These are phyloP conservation scores for Paramormyrops kingsleyae DNA, from an alignment of 2,113 vertebrate genomes.

Conservation along the genomic window DNA sequence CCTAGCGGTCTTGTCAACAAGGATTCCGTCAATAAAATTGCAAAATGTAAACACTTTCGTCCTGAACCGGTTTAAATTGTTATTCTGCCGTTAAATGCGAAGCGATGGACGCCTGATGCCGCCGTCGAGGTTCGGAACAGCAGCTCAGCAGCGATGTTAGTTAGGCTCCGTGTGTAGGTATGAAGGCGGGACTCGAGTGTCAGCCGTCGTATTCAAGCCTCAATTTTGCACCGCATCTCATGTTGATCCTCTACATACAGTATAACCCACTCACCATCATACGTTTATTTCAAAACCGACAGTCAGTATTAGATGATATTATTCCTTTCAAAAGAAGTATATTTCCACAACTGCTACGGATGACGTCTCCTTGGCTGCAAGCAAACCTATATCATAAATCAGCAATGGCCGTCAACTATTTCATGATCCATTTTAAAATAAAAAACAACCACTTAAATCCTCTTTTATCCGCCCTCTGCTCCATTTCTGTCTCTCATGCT, in stretches of 20 bases:
- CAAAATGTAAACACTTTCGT: constrained; percentile 10
- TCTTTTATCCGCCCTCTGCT: not conserved
- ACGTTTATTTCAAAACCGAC: not conserved
- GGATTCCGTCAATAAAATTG: constrained; percentile 15
- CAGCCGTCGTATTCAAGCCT: not conserved
- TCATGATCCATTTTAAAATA: not conserved
- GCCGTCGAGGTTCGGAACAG: constrained; percentile 50
- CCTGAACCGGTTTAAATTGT: constrained; percentile 30
- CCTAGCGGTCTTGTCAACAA: constrained; percentile 41
- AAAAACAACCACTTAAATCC: not conserved
- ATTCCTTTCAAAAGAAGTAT: not conserved
- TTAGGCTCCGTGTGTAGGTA: constrained; percentile 61
- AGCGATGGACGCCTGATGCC: constrained; percentile 37
- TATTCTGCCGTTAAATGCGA: constrained; percentile 36
- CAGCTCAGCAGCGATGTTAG: constrained; percentile 50
- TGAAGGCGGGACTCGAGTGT: constrained; percentile 49
- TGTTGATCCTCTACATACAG: not conserved
- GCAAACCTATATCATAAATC: not conserved
- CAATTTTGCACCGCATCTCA: not conserved
- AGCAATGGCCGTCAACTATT: not conserved
- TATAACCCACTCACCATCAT: not conserved
- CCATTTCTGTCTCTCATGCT: not conserved
- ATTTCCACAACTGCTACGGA: not conserved
- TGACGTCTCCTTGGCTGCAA: not conserved
- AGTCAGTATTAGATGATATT: not conserved